Percentiles rank a stretch among this genome's conserved stretches.
Conservation (phyloP, 2,888 invertebrate genomes). For the Chloroclysta siterata region DNA sequence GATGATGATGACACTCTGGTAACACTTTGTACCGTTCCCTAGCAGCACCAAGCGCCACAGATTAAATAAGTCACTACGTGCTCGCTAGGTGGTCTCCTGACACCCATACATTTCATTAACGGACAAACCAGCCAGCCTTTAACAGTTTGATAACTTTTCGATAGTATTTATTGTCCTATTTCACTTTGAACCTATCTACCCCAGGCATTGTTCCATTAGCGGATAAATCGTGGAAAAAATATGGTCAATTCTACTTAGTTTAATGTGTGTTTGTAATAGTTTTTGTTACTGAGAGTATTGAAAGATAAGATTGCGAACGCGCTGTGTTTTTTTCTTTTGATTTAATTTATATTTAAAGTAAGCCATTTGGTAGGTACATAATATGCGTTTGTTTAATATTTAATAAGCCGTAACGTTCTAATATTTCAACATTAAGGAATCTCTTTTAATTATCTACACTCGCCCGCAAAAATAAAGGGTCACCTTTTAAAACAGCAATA, state of each 20-base stretch:
- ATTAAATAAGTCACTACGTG: slow-evolving; percentile 16
- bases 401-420: no score
- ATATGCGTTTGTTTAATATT: no score
- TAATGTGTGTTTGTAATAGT: slow-evolving; percentile 38
- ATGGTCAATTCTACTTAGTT: slow-evolving; percentile 51
- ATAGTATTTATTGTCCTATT: slow-evolving; percentile 27
- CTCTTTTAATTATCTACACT: no score
- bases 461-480: no score
- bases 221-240: slow-evolving; percentile 59
- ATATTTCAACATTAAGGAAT: no score
- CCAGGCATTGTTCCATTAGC: slow-evolving; percentile 50
- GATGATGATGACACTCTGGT: no score
- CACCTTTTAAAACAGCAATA: no score
- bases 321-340: no score
- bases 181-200: slow-evolving; percentile 21
- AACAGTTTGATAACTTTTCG: slow-evolving; percentile 63
- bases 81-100: slow-evolving; percentile 68
- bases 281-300: slow-evolving; percentile 2
- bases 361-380: no score
- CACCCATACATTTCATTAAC: slow-evolving; percentile 63
- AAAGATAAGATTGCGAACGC: not conserved
- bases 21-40: slow-evolving; percentile 15
- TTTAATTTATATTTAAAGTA: no score
- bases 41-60: slow-evolving; percentile 13
- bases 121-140: slow-evolving; percentile 51